phyloP scores from a whole-genome alignment of 2,113 vertebrate species.

The Platysteira castanea region DNA sequence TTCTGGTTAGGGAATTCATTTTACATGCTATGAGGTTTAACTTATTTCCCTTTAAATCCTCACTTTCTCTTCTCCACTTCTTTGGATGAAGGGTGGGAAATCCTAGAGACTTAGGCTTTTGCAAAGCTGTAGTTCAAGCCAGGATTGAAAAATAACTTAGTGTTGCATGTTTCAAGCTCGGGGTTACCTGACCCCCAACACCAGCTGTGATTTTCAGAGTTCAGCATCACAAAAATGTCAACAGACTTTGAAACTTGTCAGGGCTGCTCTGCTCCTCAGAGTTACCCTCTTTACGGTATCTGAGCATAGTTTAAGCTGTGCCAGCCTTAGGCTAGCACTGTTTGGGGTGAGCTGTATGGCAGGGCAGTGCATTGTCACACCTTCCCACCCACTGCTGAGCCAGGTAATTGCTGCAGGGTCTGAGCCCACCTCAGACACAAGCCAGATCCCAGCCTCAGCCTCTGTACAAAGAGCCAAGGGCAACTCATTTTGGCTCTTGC shows the following conservation, averaged over 20 bases:
- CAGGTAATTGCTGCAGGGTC: neutral
- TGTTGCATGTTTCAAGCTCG: accelerated
- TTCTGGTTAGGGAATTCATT: constrained; percentile 42
- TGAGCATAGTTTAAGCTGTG: neutral
- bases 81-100: neutral
- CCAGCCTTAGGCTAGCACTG: neutral
- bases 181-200: neutral
- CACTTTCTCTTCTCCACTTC: constrained; percentile 1
- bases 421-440: neutral
- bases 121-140: neutral
- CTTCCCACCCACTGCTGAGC: neutral
- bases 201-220: neutral
- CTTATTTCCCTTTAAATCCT: constrained; percentile 52
- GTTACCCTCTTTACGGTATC: neutral
- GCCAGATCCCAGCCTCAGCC: neutral
- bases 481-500: neutral
- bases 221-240: neutral
- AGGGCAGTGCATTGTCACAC: neutral
- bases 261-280: neutral
- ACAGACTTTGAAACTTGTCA: neutral
- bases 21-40: constrained; percentile 42
- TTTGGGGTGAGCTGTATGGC: neutral
- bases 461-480: neutral
- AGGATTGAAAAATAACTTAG: neutral
- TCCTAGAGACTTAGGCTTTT: neutral